Evolutionary conservation across 2,888 invertebrate genomes (phyloP), one percentile per base, ranked within the genome.

Genomic region (Thecophora atra): DNA sequence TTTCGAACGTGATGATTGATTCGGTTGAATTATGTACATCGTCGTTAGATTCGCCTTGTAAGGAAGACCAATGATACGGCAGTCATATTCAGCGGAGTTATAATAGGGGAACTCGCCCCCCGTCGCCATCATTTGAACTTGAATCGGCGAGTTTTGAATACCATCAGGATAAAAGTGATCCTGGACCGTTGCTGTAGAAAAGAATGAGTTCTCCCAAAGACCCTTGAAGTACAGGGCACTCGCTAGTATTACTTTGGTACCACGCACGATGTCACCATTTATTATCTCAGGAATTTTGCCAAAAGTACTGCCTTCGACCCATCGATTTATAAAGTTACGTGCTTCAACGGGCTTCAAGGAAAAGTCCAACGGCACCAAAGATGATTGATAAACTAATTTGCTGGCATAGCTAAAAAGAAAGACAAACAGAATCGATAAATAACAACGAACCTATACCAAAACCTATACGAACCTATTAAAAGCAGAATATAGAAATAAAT

Each of bases 1-100:
- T 26, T 85, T 88, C 2, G 84, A 80, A 0, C 84, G 82, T 15
- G 88, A 88, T 0, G 88, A 88, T 11, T 87, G 82, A 30, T 86
- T 86, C 0, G 93, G 93, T 64, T 91, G 84, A 6, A 93, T 85
- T 0, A 92, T 85, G 79, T 91, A 91, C 90, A 93, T 91, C 0
- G 89, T 88, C 65, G 89, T 88, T 70, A 89, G 86, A 71, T 88
- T 88, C 5, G 90, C 90, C 81, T 90, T 89, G 83, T 93, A 93
- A 0, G 93, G 92, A 0, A 93, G 83, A 1, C 90, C 91, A 70
- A 92, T 78, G 64, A 92, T 90, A 75, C 90, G 89, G 72, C 89
- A 90, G 24, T 88, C 87, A 30, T 84, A 74, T 58, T 81, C 79
- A 0, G 44, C 47, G 21, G 85, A 79, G 74, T 85, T 80, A 63